These are phyloP conservation scores for Drosophila demipolita DNA, from an alignment of 2,888 invertebrate species.

Conservation along the genomic window DNA sequence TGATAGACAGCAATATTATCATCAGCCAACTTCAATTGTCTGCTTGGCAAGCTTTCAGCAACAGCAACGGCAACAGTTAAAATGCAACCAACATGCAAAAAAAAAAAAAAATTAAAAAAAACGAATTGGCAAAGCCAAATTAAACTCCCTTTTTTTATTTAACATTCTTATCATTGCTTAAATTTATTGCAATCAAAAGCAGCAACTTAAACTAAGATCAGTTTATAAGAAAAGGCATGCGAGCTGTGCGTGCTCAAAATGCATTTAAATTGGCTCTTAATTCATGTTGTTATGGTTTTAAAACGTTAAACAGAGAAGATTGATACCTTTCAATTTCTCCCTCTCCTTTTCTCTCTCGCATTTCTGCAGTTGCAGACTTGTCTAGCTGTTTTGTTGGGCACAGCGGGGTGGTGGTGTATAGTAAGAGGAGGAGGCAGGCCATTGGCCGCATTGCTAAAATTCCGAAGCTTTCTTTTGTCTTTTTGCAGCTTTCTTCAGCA, in stretches of 20 bases:
- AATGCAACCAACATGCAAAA: conserved; percentile 19
- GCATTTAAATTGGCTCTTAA: conserved; percentile 65
- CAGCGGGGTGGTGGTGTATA: not conserved
- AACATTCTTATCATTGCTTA: not conserved
- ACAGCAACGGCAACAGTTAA: conserved; percentile 30
- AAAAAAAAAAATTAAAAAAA: not conserved
- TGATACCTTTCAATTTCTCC: not conserved
- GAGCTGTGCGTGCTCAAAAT: conserved; percentile 61
- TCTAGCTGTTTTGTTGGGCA: conserved; percentile 28
- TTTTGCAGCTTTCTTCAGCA: conserved; percentile 60
- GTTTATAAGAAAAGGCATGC: conserved; percentile 21
- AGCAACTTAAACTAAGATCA: conserved; percentile 21
- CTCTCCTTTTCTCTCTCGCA: not conserved
- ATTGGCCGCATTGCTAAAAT: conserved; percentile 75
- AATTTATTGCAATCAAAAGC: not conserved
- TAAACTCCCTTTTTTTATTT: not conserved
- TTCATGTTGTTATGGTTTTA: conserved; percentile 47
- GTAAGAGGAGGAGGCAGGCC: conserved; percentile 32
- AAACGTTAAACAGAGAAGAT: conserved; percentile 15
- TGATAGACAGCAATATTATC: conserved; percentile 48
- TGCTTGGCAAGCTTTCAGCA: conserved; percentile 39
- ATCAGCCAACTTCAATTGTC: conserved; percentile 20
- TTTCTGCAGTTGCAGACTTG: conserved; percentile 27
- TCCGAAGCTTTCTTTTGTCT: conserved; percentile 76
- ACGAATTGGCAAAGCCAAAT: not conserved